phyloP scores from a whole-genome alignment of 2,113 vertebrate species.

The Centrocercus urophasianus region DNA sequence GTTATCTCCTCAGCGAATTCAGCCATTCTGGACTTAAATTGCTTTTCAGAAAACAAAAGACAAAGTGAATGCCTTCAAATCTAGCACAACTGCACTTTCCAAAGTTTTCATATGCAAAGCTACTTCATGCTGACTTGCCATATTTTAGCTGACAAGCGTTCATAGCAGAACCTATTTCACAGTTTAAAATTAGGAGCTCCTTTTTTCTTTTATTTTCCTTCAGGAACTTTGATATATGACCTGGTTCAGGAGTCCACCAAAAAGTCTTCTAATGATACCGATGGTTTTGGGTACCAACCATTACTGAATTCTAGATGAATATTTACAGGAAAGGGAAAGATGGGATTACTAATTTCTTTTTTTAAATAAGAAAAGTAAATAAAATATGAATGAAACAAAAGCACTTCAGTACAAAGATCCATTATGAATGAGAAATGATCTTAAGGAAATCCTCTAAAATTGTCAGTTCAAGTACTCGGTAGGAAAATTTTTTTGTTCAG shows the following conservation, averaged over 20 bases:
- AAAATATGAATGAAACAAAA: constrained; percentile 37
- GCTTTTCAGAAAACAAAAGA: background rate
- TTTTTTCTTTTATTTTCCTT: background rate
- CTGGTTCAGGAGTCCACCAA: background rate
- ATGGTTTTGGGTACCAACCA: background rate
- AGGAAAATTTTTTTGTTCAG: background rate
- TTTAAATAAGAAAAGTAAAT: background rate
- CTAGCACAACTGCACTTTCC: background rate
- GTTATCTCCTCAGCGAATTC: background rate
- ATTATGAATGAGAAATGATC: background rate
- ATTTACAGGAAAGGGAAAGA: background rate
- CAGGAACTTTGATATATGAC: background rate
- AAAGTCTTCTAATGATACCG: background rate
- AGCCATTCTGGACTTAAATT: background rate
- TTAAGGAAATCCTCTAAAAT: background rate
- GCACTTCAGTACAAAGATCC: background rate
- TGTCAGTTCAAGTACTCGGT: background rate
- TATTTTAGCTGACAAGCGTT: background rate
- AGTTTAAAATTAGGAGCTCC: background rate
- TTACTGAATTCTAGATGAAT: background rate
- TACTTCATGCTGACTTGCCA: background rate
- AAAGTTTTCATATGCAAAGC: background rate
- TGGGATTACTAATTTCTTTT: background rate
- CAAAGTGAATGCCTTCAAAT: background rate
- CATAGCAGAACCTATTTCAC: background rate